Percentiles rank a stretch among this genome's conserved stretches.
Conservation (phyloP, 1,140 invertebrate species). For the Drosophila micromelanica region DNA sequence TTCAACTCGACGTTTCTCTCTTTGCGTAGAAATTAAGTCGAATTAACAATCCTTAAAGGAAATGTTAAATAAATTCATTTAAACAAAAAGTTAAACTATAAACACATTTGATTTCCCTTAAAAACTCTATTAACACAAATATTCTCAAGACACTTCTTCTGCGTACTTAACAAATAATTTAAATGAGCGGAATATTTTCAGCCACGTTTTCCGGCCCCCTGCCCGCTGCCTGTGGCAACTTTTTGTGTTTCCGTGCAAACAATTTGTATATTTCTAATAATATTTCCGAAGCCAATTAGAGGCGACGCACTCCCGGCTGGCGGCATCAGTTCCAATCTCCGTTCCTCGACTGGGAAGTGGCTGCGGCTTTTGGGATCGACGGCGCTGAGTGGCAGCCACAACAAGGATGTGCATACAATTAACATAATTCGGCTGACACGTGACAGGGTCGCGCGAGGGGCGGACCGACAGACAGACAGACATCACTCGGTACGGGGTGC, state of each 20-base stretch:
- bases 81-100: no score
- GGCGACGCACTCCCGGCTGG: conserved; percentile 47
- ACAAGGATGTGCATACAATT: conserved; percentile 81
- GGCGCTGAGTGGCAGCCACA: conserved; percentile 38
- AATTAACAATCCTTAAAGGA: no score
- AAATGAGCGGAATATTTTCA: neutral
- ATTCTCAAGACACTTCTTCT: neutral
- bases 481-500: neutral
- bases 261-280: conserved; percentile 66
- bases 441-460: conserved; percentile 47
- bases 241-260: conserved; percentile 34
- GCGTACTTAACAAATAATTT: neutral
- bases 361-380: conserved; percentile 1
- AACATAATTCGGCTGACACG: conserved; percentile 84
- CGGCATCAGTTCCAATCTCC: neutral
- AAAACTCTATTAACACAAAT: no score
- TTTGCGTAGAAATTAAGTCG: no score
- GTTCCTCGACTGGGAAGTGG: conserved; percentile 16
- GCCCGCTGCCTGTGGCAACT: neutral
- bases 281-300: conserved; percentile 78
- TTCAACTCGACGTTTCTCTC: no score
- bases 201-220: neutral
- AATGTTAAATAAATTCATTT: no score
- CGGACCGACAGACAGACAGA: neutral
- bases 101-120: no score